phyloP scores from a whole-genome alignment of 2,888 invertebrate species.

The Mesoligia furuncula region DNA sequence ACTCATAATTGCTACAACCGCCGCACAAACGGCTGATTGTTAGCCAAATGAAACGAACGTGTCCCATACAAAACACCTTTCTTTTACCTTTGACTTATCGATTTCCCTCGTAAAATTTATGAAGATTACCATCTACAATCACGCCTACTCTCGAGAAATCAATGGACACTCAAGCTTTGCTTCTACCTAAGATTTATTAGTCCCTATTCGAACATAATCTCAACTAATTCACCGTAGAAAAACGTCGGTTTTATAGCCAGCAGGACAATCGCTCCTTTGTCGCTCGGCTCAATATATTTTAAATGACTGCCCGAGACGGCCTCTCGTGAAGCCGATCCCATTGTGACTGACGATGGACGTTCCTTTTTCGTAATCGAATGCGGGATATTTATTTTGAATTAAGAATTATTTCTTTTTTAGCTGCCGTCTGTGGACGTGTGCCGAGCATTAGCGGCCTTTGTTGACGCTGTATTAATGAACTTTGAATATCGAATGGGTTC shows the following conservation, averaged over 20 bases:
- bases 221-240: slow-evolving; percentile 89
- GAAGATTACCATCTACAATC: slow-evolving; percentile 85
- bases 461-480: slow-evolving; percentile 85
- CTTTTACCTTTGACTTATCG: slow-evolving; percentile 75
- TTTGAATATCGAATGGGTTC: slow-evolving; percentile 71
- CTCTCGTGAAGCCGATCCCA: slow-evolving; percentile 79
- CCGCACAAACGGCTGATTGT: slow-evolving; percentile 76
- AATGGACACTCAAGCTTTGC: slow-evolving; percentile 80
- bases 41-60: slow-evolving; percentile 73
- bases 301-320: slow-evolving; percentile 85
- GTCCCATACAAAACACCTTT: slow-evolving; percentile 70
- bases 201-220: slow-evolving; percentile 87
- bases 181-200: slow-evolving; percentile 87
- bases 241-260: slow-evolving; percentile 84
- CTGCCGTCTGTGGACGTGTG: slow-evolving; percentile 87
- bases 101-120: slow-evolving; percentile 84
- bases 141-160: slow-evolving; percentile 85
- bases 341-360: slow-evolving; percentile 85
- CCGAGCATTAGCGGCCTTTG: slow-evolving; percentile 88
- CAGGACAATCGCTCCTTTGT: slow-evolving; percentile 87
- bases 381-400: slow-evolving; percentile 84
- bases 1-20: slow-evolving; percentile 74
- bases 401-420: slow-evolving; percentile 89
- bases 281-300: slow-evolving; percentile 87
- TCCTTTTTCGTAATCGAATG: slow-evolving; percentile 81